These are phyloP conservation scores for Metalampra italica DNA, from an alignment of 2,888 invertebrate genomes.

Conservation along the genomic window DNA sequence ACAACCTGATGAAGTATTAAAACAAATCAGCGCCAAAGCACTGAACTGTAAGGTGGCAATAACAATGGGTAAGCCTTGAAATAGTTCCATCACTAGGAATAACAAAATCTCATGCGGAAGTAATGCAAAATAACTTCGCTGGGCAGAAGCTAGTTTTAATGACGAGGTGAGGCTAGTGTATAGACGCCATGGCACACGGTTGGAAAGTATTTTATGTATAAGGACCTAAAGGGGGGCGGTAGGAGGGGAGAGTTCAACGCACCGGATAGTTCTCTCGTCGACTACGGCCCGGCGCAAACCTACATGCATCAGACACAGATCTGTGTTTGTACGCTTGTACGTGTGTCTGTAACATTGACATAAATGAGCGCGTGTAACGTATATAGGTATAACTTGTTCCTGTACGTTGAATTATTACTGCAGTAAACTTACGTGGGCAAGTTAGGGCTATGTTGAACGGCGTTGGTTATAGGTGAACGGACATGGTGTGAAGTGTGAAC, in stretches of 20 bases:
- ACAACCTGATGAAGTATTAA: no score
- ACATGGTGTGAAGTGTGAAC: no score
- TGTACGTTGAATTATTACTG: conserved; percentile 51
- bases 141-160: not conserved
- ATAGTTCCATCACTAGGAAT: no score
- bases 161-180: no score
- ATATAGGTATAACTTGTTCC: conserved; percentile 24
- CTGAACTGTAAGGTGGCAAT: no score
- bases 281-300: conserved; percentile 34
- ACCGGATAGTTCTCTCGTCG: conserved; percentile 73
- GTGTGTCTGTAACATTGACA: conserved; percentile 68
- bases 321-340: conserved; percentile 42
- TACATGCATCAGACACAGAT: conserved; percentile 54
- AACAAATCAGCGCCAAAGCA: no score
- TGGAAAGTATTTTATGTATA: no score
- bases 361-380: conserved; percentile 36
- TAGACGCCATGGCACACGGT: no score
- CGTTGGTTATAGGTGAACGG: conserved; percentile 37
- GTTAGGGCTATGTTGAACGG: conserved; percentile 43
- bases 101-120: no score
- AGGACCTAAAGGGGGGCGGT: conserved; percentile 22
- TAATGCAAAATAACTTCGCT: no score
- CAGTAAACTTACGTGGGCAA: conserved; percentile 48
- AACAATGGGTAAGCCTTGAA: no score
- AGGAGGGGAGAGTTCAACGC: conserved; percentile 62